A percentile compares a stretch with the other conserved stretches of the same genome.
These are phyloP conservation scores for Scaptomyza polygonia DNA, from an alignment of 2,888 invertebrate species.

Conservation along the genomic window DNA sequence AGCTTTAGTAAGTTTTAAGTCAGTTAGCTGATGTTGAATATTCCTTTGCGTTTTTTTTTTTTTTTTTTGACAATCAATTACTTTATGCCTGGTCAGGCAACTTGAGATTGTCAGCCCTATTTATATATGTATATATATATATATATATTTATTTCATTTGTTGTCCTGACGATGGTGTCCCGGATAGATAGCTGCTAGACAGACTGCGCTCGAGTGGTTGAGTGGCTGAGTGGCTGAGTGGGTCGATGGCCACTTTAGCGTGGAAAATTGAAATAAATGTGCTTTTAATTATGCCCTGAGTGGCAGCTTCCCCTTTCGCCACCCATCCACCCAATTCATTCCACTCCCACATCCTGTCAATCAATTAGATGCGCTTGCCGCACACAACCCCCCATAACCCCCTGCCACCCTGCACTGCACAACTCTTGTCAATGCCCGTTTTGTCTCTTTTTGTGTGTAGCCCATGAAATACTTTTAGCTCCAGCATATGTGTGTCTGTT, in stretches of 20 bases:
- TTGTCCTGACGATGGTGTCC: constrained; percentile 50
- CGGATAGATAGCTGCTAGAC: constrained; percentile 1
- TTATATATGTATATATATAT: too few species aligned
- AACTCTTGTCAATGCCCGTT: neutral
- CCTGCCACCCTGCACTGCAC: neutral
- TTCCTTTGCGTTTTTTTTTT: too few species aligned
- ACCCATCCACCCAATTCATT: neutral
- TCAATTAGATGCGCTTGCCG: constrained; percentile 63
- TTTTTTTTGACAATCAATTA: constrained; percentile 53
- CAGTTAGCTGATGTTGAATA: too few species aligned
- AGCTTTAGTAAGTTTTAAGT: too few species aligned
- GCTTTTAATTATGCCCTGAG: constrained; percentile 70
- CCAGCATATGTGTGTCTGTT: neutral
- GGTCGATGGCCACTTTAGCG: constrained; percentile 64
- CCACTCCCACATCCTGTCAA: constrained; percentile 59
- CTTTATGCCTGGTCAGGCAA: constrained; percentile 41
- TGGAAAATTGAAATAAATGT: constrained; percentile 73
- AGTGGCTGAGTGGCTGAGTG: constrained; percentile 32
- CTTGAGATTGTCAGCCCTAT: constrained; percentile 47
- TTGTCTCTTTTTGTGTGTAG: neutral
- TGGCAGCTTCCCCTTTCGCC: constrained; percentile 32
- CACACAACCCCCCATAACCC: constrained; percentile 3
- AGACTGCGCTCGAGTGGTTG: constrained; percentile 4
- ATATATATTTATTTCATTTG: constrained; percentile 55
- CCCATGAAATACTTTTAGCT: neutral